Evolutionary conservation across 2,797 vertebrate species (phyloP).

Genomic region (Melopsittacus undulatus): DNA sequence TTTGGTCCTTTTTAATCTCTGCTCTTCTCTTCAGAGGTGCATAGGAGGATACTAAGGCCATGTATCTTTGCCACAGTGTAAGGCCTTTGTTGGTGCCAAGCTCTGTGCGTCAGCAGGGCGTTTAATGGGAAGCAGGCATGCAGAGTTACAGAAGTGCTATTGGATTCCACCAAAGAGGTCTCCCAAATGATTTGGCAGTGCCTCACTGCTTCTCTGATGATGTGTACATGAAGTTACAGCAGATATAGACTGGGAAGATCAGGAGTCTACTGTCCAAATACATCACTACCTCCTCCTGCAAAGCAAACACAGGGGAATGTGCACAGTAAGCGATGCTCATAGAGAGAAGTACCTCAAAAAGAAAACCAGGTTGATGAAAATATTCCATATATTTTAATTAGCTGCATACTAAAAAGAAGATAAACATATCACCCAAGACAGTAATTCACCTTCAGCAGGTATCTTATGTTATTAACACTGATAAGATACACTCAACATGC

Average conservation of each 20-base stretch:
- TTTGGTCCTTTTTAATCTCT: slow-evolving; percentile 34
- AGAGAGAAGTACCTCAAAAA: neutral
- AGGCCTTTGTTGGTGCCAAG: slow-evolving; percentile 48
- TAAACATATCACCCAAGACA: neutral
- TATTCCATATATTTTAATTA: neutral
- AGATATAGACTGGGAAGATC: slow-evolving; percentile 93
- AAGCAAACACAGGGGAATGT: neutral
- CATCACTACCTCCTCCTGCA: slow-evolving; percentile 95
- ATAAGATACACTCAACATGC: neutral
- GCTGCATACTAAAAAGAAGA: neutral
- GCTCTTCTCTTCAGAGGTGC: slow-evolving; percentile 55
- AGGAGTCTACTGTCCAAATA: slow-evolving; percentile 93
- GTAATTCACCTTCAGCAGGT: neutral
- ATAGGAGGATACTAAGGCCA: slow-evolving; percentile 58
- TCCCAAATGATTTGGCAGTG: slow-evolving; percentile 45
- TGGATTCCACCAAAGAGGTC: neutral
- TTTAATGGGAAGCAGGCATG: slow-evolving; percentile 12
- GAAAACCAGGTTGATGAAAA: rapidly evolving
- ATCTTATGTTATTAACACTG: rapidly evolving
- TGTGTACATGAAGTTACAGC: slow-evolving; percentile 96
- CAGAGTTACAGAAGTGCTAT: slow-evolving; percentile 10
- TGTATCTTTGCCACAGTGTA: slow-evolving; percentile 16
- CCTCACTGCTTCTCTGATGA: slow-evolving; percentile 82
- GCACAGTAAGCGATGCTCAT: rapidly evolving
- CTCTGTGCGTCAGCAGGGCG: neutral